These are phyloP conservation scores for Plagiodera versicolora DNA, from an alignment of 2,888 invertebrate species.

Conservation along the genomic window DNA sequence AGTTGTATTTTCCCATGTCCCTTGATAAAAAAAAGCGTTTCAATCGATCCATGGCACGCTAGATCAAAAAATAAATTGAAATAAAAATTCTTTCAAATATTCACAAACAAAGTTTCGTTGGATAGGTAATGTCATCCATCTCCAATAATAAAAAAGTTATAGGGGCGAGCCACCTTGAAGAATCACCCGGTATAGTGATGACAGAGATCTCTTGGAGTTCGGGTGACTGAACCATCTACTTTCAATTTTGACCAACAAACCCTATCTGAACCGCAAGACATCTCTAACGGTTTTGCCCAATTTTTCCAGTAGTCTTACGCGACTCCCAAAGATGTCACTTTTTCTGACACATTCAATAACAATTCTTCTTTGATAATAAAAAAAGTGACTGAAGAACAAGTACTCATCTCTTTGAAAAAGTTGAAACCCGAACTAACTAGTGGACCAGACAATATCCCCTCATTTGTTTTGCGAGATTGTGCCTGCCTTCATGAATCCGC, in stretches of 20 bases:
- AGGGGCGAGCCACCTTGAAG: too few relatives aligned
- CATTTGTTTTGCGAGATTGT: not conserved
- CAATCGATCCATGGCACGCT: too few relatives aligned
- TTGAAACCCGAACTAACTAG: not conserved
- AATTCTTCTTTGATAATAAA: not conserved
- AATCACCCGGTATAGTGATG: too few relatives aligned
- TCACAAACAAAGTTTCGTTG: too few relatives aligned
- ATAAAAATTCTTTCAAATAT: too few relatives aligned
- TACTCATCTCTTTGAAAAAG: not conserved
- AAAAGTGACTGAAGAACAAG: not conserved
- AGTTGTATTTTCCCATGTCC: too few relatives aligned
- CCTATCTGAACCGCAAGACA: not conserved
- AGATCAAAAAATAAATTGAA: too few relatives aligned
- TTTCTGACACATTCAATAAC: not conserved
- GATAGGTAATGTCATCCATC: too few relatives aligned
- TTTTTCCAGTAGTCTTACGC: not conserved
- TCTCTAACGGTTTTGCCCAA: not conserved
- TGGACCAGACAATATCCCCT: not conserved
- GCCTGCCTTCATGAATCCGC: too few relatives aligned
- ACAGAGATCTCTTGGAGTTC: not conserved
- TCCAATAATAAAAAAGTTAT: too few relatives aligned
- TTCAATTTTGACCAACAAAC: not conserved
- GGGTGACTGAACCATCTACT: not conserved
- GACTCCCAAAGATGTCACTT: not conserved
- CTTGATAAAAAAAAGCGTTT: too few relatives aligned